Conservation (phyloP, 1,140 invertebrate species). For the Drosophila leontia region DNA sequence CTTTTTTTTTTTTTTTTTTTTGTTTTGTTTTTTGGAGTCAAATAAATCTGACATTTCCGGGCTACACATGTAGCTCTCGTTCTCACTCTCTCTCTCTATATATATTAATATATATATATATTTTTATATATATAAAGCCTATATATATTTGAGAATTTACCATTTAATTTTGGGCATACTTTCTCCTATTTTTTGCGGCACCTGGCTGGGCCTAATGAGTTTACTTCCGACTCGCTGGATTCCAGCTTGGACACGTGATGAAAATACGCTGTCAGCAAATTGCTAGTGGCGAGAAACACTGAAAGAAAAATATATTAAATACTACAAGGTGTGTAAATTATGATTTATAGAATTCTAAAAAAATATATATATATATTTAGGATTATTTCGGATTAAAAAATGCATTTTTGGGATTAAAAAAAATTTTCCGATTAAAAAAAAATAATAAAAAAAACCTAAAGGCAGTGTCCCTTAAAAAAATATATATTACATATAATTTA, state of each 20-base stretch:
- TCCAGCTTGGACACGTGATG: slow-evolving; percentile 54
- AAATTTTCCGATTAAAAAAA: not conserved
- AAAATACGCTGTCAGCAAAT: slow-evolving; percentile 61
- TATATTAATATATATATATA: not conserved
- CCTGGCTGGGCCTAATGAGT: slow-evolving; percentile 40
- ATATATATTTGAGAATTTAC: not conserved
- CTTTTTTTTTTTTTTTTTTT: slow-evolving; percentile 5
- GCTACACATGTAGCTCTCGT: slow-evolving; percentile 4
- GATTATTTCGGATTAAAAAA: not conserved
- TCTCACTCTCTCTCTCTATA: too few species aligned
- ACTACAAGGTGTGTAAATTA: too few species aligned
- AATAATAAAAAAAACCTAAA: too few species aligned
- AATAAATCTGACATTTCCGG: slow-evolving; percentile 26
- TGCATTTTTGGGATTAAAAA: not conserved
- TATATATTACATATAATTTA: too few species aligned
- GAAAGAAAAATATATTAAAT: not conserved
- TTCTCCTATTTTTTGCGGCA: slow-evolving; percentile 10
- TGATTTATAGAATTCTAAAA: too few species aligned
- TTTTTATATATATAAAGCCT: not conserved
- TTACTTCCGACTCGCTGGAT: slow-evolving; percentile 19
- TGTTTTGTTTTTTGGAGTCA: not conserved
- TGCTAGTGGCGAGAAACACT: not conserved
- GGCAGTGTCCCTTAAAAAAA: too few species aligned
- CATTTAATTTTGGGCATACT: slow-evolving; percentile 20
- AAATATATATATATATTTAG: not conserved